Percentiles rank a stretch among this genome's conserved stretches.
phyloP scores from a whole-genome alignment of 1,140 invertebrate genomes.

The Cherax destructor region DNA sequence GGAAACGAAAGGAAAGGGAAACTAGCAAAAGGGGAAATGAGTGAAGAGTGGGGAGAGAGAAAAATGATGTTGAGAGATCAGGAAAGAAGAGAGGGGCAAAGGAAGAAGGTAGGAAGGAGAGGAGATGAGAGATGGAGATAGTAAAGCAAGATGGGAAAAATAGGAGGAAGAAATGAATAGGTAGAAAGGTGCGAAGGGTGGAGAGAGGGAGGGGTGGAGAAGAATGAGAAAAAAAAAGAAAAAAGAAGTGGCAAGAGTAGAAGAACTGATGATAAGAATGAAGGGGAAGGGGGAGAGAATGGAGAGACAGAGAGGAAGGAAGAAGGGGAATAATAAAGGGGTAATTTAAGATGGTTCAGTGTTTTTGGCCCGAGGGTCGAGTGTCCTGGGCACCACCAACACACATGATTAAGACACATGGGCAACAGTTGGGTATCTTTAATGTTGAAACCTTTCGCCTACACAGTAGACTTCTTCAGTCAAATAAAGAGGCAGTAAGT shows the following conservation, averaged over 20 bases:
- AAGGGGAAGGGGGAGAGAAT: neutral
- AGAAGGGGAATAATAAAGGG: too few relatives aligned
- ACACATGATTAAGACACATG: too few relatives aligned
- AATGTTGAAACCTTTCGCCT: too few relatives aligned
- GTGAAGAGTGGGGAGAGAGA: neutral
- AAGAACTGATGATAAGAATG: neutral
- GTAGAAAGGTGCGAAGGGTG: neutral
- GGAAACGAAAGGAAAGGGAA: too few relatives aligned
- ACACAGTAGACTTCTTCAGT: too few relatives aligned
- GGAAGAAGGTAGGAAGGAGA: neutral
- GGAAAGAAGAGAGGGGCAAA: neutral
- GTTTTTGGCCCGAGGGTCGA: too few relatives aligned
- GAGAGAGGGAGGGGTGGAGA: neutral
- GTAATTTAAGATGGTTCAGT: too few relatives aligned
- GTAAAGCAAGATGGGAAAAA: too few relatives aligned
- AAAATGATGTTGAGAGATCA: neutral
- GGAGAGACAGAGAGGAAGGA: neutral
- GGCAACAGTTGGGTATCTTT: too few relatives aligned
- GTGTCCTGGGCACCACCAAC: too few relatives aligned
- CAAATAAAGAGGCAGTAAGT: too few relatives aligned
- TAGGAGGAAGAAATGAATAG: neutral
- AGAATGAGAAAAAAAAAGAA: neutral
- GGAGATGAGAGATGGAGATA: too few relatives aligned
- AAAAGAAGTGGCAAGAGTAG: neutral
- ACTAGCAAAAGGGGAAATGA: neutral